Conservation (phyloP, 1,140 invertebrate genomes). For the Euglossa dilemma region DNA sequence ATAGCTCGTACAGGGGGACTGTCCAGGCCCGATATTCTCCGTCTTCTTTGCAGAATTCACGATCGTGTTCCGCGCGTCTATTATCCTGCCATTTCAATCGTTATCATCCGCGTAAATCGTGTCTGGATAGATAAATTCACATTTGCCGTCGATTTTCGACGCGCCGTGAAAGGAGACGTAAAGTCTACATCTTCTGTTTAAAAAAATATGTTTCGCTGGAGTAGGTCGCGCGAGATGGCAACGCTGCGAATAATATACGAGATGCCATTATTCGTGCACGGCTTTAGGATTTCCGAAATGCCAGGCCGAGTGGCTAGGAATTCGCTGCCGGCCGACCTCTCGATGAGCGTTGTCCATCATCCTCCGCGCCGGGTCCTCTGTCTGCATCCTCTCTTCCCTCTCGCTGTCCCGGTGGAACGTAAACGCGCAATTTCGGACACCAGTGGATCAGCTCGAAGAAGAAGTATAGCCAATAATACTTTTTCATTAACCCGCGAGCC, state of each 20-base stretch:
- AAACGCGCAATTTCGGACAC: slow-evolving; percentile 63
- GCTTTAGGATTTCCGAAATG: neutral
- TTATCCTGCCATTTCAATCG: too few relatives aligned
- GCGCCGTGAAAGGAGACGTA: too few relatives aligned
- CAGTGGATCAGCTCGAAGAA: slow-evolving; percentile 49
- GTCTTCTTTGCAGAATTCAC: too few relatives aligned
- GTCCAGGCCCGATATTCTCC: too few relatives aligned
- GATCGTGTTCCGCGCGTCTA: too few relatives aligned
- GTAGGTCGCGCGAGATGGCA: neutral
- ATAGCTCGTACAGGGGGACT: too few relatives aligned
- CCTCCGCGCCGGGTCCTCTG: neutral
- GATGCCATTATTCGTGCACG: neutral
- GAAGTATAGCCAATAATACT: slow-evolving; percentile 76
- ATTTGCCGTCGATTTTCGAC: too few relatives aligned
- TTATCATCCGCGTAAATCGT: too few relatives aligned
- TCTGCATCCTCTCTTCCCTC: neutral
- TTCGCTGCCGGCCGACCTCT: neutral
- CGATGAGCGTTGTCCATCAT: slow-evolving; percentile 43
- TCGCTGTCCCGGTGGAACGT: slow-evolving; percentile 37
- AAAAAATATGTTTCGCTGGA: neutral
- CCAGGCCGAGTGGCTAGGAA: neutral
- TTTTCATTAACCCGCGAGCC: slow-evolving; percentile 74
- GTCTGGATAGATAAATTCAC: too few relatives aligned
- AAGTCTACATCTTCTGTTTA: too few relatives aligned
- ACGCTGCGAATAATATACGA: neutral